A percentile compares a stretch with the other conserved stretches of the same genome.
These are phyloP conservation scores for Albula goreensis DNA, from an alignment of 2,113 vertebrate species.

Conservation along the genomic window DNA sequence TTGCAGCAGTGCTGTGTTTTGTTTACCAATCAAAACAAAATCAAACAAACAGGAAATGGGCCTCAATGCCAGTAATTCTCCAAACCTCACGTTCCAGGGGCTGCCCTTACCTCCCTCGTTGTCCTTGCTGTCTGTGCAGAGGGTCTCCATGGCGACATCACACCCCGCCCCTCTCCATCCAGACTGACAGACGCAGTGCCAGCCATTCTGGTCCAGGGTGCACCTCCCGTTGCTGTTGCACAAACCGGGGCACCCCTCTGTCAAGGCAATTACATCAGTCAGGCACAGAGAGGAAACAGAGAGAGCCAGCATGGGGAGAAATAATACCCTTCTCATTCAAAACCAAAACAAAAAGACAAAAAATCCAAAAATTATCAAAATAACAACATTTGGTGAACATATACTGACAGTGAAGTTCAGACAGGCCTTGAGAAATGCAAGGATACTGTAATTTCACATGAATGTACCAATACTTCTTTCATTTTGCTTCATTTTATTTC, in stretches of 20 bases:
- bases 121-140: constrained; percentile 95
- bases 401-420: constrained; percentile 71
- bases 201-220: constrained; percentile 90
- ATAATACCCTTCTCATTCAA: constrained; percentile 37
- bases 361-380: constrained; percentile 35
- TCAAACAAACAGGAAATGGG: constrained; percentile 7
- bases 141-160: constrained; percentile 94
- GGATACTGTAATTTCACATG: constrained; percentile 95
- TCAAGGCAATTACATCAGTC: constrained; percentile 63
- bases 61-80: not conserved
- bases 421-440: constrained; percentile 83
- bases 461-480: constrained; percentile 49
- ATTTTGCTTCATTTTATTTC: not conserved
- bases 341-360: constrained; percentile 32
- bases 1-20: constrained; percentile 11
- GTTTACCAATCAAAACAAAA: constrained; percentile 17
- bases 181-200: constrained; percentile 96
- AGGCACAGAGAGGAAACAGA: constrained; percentile 23
- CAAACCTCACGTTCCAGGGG: not conserved
- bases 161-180: constrained; percentile 98
- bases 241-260: constrained; percentile 96
- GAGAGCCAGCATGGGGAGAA: constrained; percentile 42
- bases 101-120: constrained; percentile 90
- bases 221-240: constrained; percentile 78
- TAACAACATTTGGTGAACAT: constrained; percentile 62